A percentile compares a stretch with the other conserved stretches of the same genome.
Evolutionary conservation across 2,888 invertebrate species (phyloP).

Genomic region (Plagiodera versicolora): DNA sequence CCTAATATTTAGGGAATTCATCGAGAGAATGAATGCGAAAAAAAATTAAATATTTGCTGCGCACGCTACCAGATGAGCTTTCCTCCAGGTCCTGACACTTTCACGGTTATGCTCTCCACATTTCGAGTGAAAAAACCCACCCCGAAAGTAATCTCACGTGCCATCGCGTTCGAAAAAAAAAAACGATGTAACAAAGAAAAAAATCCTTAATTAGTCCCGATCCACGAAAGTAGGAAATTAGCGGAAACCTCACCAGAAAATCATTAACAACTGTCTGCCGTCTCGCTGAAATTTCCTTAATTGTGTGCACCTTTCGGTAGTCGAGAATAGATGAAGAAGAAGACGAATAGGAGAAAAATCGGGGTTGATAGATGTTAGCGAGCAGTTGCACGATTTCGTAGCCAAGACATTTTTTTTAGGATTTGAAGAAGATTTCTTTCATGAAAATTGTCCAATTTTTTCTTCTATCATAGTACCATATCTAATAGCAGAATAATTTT

Average conservation of each 20-base stretch:
- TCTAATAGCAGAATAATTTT: no score
- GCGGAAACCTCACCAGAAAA: constrained; percentile 27
- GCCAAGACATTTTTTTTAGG: background rate
- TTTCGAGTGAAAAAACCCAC: constrained; percentile 6
- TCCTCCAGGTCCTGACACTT: background rate
- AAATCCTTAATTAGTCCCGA: constrained; percentile 18
- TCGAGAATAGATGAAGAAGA: background rate
- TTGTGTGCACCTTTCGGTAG: constrained; percentile 36
- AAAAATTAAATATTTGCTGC: no score
- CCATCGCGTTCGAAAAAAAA: constrained; percentile 17
- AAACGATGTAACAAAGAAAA: constrained; percentile 1
- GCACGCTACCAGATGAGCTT: background rate
- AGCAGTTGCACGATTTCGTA: background rate
- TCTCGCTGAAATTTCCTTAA: constrained; percentile 31
- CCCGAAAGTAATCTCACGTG: constrained; percentile 8
- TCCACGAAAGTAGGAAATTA: constrained; percentile 21
- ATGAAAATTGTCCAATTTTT: no score
- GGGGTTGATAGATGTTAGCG: background rate
- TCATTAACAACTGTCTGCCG: constrained; percentile 28
- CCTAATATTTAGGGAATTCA: background rate
- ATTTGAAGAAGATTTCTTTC: no score
- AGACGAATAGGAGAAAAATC: background rate
- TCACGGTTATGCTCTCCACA: constrained; percentile 3
- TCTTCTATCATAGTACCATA: no score
- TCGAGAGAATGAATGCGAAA: no score